Conservation (phyloP, 2,888 invertebrate genomes). For the Colletes collaris region DNA sequence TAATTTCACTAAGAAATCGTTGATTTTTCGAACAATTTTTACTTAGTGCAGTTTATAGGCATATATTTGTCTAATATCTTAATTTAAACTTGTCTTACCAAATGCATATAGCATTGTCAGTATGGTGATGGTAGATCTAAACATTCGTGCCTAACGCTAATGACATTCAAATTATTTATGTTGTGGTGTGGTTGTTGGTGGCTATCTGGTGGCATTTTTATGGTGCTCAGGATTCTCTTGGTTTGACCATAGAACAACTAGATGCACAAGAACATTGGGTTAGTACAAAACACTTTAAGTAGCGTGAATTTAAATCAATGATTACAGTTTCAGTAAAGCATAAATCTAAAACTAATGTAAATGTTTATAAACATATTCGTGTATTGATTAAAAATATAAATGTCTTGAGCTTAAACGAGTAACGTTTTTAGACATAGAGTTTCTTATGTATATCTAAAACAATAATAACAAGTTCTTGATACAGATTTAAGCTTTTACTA, state of each 20-base stretch:
- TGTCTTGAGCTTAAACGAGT: neutral
- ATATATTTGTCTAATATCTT: slow-evolving; percentile 13
- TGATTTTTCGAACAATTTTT: slow-evolving; percentile 10
- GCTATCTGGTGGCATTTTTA: slow-evolving; percentile 73
- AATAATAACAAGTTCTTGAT: neutral
- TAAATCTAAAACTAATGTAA: slow-evolving; percentile 28
- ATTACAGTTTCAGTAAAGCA: slow-evolving; percentile 37
- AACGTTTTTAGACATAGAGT: neutral
- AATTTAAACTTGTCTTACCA: slow-evolving; percentile 7
- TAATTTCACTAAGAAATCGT: slow-evolving; percentile 6
- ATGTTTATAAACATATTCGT: neutral
- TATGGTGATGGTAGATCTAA: slow-evolving; percentile 60
- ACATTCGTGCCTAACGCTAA: slow-evolving; percentile 48
- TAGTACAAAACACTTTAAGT: slow-evolving; percentile 74
- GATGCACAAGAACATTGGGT: slow-evolving; percentile 81
- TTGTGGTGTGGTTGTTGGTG: slow-evolving; percentile 75
- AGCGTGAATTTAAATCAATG: slow-evolving; percentile 10
- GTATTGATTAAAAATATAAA: neutral
- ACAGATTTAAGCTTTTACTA: slow-evolving; percentile 33
- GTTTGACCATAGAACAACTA: slow-evolving; percentile 81
- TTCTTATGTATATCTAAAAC: neutral
- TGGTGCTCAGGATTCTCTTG: slow-evolving; percentile 81
- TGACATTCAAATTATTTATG: slow-evolving; percentile 64
- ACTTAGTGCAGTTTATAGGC: slow-evolving; percentile 25
- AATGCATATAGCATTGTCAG: slow-evolving; percentile 43